phyloP scores from a whole-genome alignment of 2,113 vertebrate genomes.

The Suricata suricatta region DNA sequence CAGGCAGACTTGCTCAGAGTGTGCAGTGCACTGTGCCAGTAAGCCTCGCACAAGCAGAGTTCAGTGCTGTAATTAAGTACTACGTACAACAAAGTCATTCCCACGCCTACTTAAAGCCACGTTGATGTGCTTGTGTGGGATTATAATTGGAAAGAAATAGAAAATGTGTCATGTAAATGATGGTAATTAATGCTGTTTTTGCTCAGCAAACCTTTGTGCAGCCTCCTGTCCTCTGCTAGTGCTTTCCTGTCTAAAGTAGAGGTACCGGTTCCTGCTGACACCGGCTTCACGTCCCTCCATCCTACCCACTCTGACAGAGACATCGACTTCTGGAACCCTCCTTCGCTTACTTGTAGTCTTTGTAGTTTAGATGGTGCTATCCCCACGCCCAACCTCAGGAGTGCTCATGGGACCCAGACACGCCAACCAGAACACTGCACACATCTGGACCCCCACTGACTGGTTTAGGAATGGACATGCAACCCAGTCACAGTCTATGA shows the following conservation, averaged over 20 bases:
- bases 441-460: not conserved
- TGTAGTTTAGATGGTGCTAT: not conserved
- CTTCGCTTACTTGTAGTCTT: not conserved
- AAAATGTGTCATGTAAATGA: not conserved
- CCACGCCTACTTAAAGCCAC: not conserved
- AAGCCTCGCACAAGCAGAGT: rapidly evolving
- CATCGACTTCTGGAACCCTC: not conserved
- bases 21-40: rapidly evolving
- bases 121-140: rapidly evolving
- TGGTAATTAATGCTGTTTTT: not conserved
- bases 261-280: not conserved
- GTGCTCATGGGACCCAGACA: not conserved
- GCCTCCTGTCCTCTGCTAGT: not conserved
- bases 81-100: not conserved
- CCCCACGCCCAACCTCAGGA: not conserved
- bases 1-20: not conserved
- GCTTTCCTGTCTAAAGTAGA: not conserved
- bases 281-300: not conserved
- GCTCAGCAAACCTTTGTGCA: not conserved
- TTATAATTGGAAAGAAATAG: not conserved
- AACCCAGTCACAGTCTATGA: not conserved
- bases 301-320: not conserved
- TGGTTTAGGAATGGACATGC: not conserved
- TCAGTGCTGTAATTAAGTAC: not conserved
- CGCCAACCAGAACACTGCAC: not conserved